Evolutionary conservation across 2,888 invertebrate species (phyloP).

Genomic region (Cryptosula pallasiana): DNA sequence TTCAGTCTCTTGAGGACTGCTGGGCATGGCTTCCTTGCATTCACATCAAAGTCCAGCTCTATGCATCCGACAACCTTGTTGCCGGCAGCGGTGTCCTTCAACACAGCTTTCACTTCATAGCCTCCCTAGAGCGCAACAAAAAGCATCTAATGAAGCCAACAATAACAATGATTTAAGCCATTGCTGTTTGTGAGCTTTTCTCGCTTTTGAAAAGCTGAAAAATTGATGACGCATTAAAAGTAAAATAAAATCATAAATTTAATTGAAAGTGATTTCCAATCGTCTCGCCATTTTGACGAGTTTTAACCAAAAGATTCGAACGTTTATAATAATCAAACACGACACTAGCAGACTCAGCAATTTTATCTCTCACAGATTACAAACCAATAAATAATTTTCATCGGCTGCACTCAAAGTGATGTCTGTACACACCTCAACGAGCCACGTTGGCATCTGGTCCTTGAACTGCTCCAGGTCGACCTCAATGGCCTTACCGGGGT

Average conservation of each 20-base stretch:
- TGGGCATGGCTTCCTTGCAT: not conserved
- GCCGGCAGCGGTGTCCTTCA: not conserved
- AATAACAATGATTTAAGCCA: too few relatives aligned
- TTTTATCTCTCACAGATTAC: too few relatives aligned
- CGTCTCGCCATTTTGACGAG: too few relatives aligned
- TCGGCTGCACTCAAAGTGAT: too few relatives aligned
- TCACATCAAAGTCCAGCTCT: not conserved
- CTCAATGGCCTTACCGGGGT: not conserved
- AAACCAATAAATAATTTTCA: too few relatives aligned
- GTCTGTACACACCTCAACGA: not conserved
- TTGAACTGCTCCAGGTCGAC: not conserved
- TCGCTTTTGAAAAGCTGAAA: too few relatives aligned
- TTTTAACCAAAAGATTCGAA: too few relatives aligned
- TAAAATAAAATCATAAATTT: not conserved
- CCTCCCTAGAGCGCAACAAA: not conserved
- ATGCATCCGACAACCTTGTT: conserved; percentile 8
- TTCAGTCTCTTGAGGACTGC: conserved; percentile 1
- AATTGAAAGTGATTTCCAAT: too few relatives aligned
- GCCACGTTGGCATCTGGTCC: not conserved
- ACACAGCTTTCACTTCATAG: not conserved
- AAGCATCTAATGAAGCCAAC: too few relatives aligned
- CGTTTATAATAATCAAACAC: too few relatives aligned
- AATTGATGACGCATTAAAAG: not conserved
- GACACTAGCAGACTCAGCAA: too few relatives aligned
- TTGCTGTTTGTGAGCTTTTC: too few relatives aligned